Evolutionary conservation across 2,797 vertebrate species (phyloP).

Genomic region (Enteromius anoplus): DNA sequence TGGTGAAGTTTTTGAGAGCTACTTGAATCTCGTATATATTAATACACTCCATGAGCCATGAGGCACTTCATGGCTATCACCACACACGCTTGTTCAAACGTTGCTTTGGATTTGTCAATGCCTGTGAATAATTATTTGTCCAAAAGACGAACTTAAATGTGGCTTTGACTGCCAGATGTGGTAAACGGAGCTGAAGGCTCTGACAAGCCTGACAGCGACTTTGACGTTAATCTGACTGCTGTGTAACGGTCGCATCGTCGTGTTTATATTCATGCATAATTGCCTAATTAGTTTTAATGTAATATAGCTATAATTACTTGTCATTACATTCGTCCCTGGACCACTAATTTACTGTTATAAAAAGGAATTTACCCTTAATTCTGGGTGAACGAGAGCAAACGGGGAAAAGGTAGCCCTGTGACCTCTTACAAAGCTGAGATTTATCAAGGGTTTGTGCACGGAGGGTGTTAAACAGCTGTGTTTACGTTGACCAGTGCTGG

Average conservation of each 20-base stretch:
- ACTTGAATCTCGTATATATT: constrained; percentile 23
- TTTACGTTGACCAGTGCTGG: constrained; percentile 80
- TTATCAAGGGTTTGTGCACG: constrained; percentile 75
- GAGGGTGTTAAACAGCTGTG: constrained; percentile 84
- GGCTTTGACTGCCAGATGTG: constrained; percentile 44
- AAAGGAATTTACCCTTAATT: neutral
- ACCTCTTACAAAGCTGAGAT: constrained; percentile 64
- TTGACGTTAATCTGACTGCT: constrained; percentile 42
- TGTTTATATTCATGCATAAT: constrained; percentile 32
- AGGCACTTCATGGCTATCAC: constrained; percentile 27
- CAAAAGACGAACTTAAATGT: constrained; percentile 39
- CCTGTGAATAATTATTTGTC: constrained; percentile 51
- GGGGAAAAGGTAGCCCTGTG: constrained; percentile 66
- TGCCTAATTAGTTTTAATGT: constrained; percentile 32
- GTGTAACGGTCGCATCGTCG: neutral
- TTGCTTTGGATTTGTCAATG: constrained; percentile 30
- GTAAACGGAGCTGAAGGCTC: constrained; percentile 37
- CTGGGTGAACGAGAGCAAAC: constrained; percentile 9
- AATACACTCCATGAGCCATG: constrained; percentile 1
- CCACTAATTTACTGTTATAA: constrained; percentile 4
- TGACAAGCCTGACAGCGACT: constrained; percentile 40
- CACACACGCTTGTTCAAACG: constrained; percentile 22
- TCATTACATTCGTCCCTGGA: constrained; percentile 12
- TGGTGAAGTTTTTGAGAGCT: constrained; percentile 16
- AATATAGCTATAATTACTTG: constrained; percentile 47